Percentiles rank a stretch among this genome's conserved stretches.
These are phyloP conservation scores for Gallinago paraguaiae DNA, from an alignment of 2,113 vertebrate species.

Conservation along the genomic window DNA sequence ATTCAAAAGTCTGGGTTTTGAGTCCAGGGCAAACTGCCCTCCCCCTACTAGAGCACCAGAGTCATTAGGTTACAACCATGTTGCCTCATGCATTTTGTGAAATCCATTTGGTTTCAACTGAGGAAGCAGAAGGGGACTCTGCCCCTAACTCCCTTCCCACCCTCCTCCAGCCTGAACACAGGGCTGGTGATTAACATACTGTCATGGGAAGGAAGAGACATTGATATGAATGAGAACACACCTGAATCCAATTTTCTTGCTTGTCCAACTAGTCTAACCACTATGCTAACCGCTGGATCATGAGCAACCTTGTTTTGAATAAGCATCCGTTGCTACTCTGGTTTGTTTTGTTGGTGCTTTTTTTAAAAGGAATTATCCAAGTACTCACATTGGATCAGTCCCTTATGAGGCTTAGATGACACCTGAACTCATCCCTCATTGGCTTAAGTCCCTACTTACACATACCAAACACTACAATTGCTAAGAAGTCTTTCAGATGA, in stretches of 20 bases:
- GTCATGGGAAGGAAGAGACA: slow-evolving; percentile 31
- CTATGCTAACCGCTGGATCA: slow-evolving; percentile 15
- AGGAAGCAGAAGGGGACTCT: not conserved
- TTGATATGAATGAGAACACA: slow-evolving; percentile 24
- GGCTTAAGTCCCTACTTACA: not conserved
- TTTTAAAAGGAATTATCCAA: not conserved
- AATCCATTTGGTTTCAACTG: not conserved
- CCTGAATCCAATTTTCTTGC: slow-evolving; percentile 11
- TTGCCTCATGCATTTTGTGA: not conserved
- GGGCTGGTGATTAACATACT: not conserved
- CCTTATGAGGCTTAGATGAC: not conserved
- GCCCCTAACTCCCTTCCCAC: not conserved
- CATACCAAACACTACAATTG: not conserved
- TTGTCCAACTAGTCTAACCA: slow-evolving; percentile 31
- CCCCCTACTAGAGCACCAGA: not conserved
- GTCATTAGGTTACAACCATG: not conserved
- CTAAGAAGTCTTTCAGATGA: not conserved
- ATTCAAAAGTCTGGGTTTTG: not conserved
- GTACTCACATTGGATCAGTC: not conserved
- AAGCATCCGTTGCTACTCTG: not conserved
- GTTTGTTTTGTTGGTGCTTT: not conserved
- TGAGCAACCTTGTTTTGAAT: not conserved
- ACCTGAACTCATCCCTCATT: not conserved
- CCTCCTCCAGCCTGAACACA: not conserved
- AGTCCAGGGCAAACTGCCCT: not conserved